Evolutionary conservation across 2,113 vertebrate species (phyloP).

Genomic region (Ciconia maguari): DNA sequence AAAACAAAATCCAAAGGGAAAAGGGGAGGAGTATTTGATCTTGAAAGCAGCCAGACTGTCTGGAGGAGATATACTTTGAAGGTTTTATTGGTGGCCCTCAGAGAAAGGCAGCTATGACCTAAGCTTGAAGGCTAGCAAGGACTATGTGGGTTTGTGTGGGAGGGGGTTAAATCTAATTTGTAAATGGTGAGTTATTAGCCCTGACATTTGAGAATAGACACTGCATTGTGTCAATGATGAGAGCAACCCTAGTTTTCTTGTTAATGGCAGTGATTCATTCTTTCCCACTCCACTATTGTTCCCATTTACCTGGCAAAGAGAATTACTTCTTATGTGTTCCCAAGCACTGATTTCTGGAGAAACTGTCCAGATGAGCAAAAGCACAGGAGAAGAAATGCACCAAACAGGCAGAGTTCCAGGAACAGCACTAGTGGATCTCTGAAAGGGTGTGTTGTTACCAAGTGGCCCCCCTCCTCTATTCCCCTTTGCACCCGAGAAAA

Average conservation of each 20-base stretch:
- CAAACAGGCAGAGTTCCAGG: background rate
- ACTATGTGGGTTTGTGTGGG: conserved; percentile 55
- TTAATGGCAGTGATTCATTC: conserved; percentile 57
- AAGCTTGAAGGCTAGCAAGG: conserved; percentile 33
- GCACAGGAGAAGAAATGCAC: background rate
- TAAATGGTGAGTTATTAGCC: conserved; percentile 52
- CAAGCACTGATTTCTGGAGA: conserved; percentile 16
- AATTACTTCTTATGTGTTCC: conserved; percentile 28
- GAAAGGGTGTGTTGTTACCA: background rate
- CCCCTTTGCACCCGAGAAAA: background rate
- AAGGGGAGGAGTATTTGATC: conserved; percentile 18
- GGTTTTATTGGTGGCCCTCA: conserved; percentile 46
- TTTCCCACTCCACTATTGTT: conserved; percentile 60
- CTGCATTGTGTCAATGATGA: conserved; percentile 51
- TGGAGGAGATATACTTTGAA: conserved; percentile 45
- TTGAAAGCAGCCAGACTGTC: conserved; percentile 55
- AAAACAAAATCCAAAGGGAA: conserved; percentile 57
- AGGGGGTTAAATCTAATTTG: conserved; percentile 60
- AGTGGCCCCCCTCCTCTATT: background rate
- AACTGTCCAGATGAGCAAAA: background rate
- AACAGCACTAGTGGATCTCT: background rate
- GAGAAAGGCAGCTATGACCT: conserved; percentile 48
- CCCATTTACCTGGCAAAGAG: conserved; percentile 55
- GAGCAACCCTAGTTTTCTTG: conserved; percentile 36
- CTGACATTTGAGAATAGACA: conserved; percentile 67